Evolutionary conservation across 2,797 vertebrate species (phyloP), one percentile per base, ranked within the genome.

Genomic region (Rhinella marina): DNA sequence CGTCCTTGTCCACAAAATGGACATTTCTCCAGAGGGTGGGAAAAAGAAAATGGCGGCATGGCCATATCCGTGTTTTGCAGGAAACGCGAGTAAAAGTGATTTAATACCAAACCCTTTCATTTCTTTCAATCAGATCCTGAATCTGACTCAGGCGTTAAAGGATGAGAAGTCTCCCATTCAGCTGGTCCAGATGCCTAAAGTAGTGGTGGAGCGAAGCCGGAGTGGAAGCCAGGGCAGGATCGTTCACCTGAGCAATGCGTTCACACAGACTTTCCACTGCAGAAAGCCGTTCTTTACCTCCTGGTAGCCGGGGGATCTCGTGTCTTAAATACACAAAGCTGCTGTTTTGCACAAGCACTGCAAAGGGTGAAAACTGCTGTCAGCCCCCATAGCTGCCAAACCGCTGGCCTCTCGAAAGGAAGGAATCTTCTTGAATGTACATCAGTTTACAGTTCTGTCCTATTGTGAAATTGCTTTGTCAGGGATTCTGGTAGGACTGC

Each of bases 251-350:
- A 96, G 96, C 90, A 97, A 95, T 3, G 95, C 96, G 0, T 99
- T 99, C 92, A 99, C 98, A 2, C 98, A 99, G 92, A 99, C 97
- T 11, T 96, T 99, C 91, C 96, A 98, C 92, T 98, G 97, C 96
- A 96, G 98, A 90, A 97, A 98, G 84, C 98, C 98, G 0, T 99
- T 99, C 90, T 99, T 99, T 92, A 96, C 98, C 80, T 98, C 97
- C 87, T 99, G 98, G 98, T 99, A 97, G 94, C 88, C 79, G 57
- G 75, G 50, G 75, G 86, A 91, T 29, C 70, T 61, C 14, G 19
- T 90, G 89, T 89, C 78, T 92, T 81, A 72, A 54, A 29, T 89
- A 87, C 29, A 81, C 84, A 73, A 85, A 92, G 88, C 50, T 83
- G 17, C 41, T 91, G 85, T n/a, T 88, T 61, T 87, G 73, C 90